Evolutionary conservation across 2,888 invertebrate species (phyloP), one percentile per base, ranked within the genome.

Genomic region (Leuctra nigra): DNA sequence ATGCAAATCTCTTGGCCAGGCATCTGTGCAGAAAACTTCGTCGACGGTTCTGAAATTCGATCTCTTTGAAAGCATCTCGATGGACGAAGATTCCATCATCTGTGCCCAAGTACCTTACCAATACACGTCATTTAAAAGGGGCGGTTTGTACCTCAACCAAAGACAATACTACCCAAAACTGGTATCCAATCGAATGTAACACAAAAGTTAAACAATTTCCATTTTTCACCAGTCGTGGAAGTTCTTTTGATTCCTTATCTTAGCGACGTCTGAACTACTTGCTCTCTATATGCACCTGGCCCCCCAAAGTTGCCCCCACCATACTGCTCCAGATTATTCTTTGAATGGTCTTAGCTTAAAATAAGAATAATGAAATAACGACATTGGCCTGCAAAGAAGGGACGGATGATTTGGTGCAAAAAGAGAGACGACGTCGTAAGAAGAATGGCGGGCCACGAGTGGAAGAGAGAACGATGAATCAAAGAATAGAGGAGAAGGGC

Each of bases 321-420:
- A 33, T 18, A 14, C 50, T 35, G 50, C 50, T 50, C 50, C 18
- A 50, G 50, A 50, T 50, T 47, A 23, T 39, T 46, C 46, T 47
- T 29, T 50, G 35, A 50, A 50, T 50, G 50, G 50, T 50, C 50
- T 50, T 50, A 20, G 35, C 35, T 50, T 33, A 50, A 50, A 50
- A 50, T 50, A 50, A 50, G 50, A 50, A 50, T 50, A 50, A 50
- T 50, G 50, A 50, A 50, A 50, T 50, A 50, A 50, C 50, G 50
- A 50, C 50, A 35, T 50, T 23, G 44, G 44, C 20, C 44, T 44
- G 44, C 44, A 29, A n/a, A 44, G 44, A 23, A 44, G 44, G 44
- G 44, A 22, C 22, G 44, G 23, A 44, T 44, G 44, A 44, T 44
- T 44, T 44, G 44, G 44, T 44, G 44, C 44, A 44, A 44, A 44